Evolutionary conservation across 2,113 vertebrate species (phyloP).

Genomic region (Panurus biarmicus): DNA sequence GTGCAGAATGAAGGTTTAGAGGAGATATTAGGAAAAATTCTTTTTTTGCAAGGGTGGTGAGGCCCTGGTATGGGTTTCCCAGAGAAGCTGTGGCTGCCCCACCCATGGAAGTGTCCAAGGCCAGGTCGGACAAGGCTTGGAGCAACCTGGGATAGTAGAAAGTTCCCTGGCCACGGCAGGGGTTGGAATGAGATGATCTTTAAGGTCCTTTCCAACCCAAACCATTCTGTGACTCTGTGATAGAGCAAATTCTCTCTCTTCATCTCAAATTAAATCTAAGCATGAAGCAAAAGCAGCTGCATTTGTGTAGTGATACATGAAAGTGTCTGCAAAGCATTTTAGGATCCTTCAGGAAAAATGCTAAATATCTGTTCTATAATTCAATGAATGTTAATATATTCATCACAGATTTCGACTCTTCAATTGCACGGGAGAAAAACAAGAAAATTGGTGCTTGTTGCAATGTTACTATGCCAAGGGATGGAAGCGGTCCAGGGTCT

Average conservation of each 20-base stretch:
- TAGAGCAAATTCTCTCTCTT: not conserved
- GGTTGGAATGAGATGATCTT: not conserved
- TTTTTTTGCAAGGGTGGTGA: not conserved
- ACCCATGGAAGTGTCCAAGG: not conserved
- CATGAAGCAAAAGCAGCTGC: not conserved
- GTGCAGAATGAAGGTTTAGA: not conserved
- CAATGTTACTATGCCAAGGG: not conserved
- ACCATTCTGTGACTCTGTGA: not conserved
- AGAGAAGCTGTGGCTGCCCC: not conserved
- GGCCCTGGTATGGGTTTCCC: not conserved
- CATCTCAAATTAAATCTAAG: not conserved
- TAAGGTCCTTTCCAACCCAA: not conserved
- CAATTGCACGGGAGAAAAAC: not conserved
- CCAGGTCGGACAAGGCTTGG: accelerated
- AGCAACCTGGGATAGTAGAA: not conserved
- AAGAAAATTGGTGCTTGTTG: not conserved
- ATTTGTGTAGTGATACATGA: not conserved
- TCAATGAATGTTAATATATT: slow-evolving; percentile 6
- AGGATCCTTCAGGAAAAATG: slow-evolving; percentile 42
- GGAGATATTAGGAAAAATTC: not conserved
- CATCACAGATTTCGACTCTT: not conserved
- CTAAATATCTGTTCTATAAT: slow-evolving; percentile 17
- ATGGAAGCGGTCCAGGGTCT: not conserved
- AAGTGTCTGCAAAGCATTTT: not conserved
- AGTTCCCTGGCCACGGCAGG: not conserved